Evolutionary conservation across 30 jellyfish, hydroid and myxozoan species (phyloP).

Genomic region (Turritopsis dohrnii): DNA sequence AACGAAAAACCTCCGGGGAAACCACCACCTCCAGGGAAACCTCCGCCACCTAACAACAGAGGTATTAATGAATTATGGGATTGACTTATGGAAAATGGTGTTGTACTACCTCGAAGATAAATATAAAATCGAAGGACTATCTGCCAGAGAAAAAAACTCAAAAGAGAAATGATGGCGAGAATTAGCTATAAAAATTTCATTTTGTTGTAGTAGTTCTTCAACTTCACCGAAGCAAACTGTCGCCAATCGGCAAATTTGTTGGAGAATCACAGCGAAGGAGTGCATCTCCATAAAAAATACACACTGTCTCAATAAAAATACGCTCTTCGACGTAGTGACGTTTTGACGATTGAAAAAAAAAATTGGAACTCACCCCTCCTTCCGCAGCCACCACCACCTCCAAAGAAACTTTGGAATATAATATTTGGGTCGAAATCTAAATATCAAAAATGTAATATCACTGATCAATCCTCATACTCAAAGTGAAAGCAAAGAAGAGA

Average conservation of each 20-base stretch:
- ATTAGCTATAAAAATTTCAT: too few species aligned
- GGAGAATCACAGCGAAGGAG: too few species aligned
- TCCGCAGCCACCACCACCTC: conserved; percentile 86
- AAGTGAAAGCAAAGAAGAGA: neutral
- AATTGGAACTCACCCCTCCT: conserved; percentile 27
- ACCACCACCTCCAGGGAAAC: conserved; percentile 33
- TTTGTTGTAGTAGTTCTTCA: too few species aligned
- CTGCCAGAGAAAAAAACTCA: too few species aligned
- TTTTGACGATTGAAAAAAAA: too few species aligned
- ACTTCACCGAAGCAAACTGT: too few species aligned
- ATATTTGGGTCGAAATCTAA: conserved; percentile 90
- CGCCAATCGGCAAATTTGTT: too few species aligned
- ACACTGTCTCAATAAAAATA: too few species aligned
- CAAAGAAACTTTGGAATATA: conserved; percentile 93
- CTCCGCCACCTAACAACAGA: conserved; percentile 52
- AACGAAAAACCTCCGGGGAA: conserved; percentile 75
- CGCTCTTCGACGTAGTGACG: too few species aligned
- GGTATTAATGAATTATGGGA: neutral
- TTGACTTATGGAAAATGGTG: too few species aligned
- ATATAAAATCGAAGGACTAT: neutral
- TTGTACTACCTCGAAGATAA: neutral
- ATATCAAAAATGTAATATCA: neutral
- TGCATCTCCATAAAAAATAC: too few species aligned
- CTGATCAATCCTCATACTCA: neutral
- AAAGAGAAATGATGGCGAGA: too few species aligned